Evolutionary conservation across 2,797 vertebrate genomes (phyloP), one percentile per base, ranked within the genome.

Genomic region (Helicolenus hilgendorfi): DNA sequence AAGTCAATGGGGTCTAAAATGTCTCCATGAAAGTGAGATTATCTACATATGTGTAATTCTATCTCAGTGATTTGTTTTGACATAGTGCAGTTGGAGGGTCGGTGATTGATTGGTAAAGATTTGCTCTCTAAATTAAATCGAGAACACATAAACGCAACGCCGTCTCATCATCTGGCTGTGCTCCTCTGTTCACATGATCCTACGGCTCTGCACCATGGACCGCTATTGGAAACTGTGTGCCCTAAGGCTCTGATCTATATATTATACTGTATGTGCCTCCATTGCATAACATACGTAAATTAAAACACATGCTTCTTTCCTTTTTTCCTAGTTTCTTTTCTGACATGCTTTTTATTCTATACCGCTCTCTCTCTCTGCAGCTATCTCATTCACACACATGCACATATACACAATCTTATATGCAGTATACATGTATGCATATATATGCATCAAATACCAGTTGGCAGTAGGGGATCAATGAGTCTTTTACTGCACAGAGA

Each of bases 161-260:
- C 29, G 62, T 8, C 60, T 75, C 71, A 22, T 77, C 29, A n/a
- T 77, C 26, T 15, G 79, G 38, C 63, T 33, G 58, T 26, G 59
- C 41, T 24, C 13, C 27, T 24, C 20, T 63, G 29, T 78, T 81
- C 73, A 60, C 65, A 27, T 62, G 49, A 76, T 74, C 55, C 38
- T 41, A 84, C 22, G 10, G 67, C 72, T 53, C 79, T 88, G 87
- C 91, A 83, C 76, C 59, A 81, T 72, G 86, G 81, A 82, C 83
- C 72, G 41, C 75, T 81, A 92, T 93, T 76, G 84, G 92, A 93
- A 93, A 85, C 65, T 75, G 56, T 62, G 69, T 88, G 59, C 81
- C 95, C 95, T 77, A 2, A 76, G 92, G 96, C 91, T 88, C 35
- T 91, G 89, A 96, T 96, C 96, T 74, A 92, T 90, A 94, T 77